Evolutionary conservation across 2,888 invertebrate species (phyloP).

Genomic region (Copidosoma aretas): DNA sequence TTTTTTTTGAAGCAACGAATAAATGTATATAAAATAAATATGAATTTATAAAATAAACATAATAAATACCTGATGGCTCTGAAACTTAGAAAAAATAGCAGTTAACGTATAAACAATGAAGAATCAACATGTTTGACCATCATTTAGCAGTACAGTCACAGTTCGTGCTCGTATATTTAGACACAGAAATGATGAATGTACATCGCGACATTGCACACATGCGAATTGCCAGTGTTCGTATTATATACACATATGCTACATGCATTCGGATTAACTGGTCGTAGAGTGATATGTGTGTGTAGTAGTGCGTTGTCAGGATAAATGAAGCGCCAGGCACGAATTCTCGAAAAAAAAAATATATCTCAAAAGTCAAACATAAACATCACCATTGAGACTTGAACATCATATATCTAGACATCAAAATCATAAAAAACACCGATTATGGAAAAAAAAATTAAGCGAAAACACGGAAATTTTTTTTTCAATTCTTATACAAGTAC

Average conservation of each 20-base stretch:
- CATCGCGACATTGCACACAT: slow-evolving; percentile 11
- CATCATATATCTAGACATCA: slow-evolving; percentile 16
- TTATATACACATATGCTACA: slow-evolving; percentile 6
- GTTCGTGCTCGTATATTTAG: background rate
- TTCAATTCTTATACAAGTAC: slow-evolving; percentile 14
- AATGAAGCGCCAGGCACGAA: slow-evolving; percentile 34
- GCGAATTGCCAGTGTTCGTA: slow-evolving; percentile 7
- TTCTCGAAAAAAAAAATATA: slow-evolving; percentile 24
- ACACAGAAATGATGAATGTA: slow-evolving; percentile 2
- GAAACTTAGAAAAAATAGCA: too few relatives aligned
- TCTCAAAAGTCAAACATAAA: background rate
- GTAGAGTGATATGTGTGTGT: background rate
- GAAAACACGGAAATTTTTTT: slow-evolving; percentile 14
- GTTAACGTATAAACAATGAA: background rate
- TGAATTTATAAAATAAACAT: too few relatives aligned
- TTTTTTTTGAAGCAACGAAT: too few relatives aligned
- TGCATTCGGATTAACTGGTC: slow-evolving; percentile 11
- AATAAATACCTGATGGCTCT: too few relatives aligned
- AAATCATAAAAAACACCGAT: slow-evolving; percentile 28
- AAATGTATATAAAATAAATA: too few relatives aligned
- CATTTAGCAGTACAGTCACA: slow-evolving; percentile 12
- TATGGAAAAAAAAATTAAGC: slow-evolving; percentile 8
- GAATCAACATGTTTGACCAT: background rate
- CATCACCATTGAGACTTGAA: slow-evolving; percentile 18
- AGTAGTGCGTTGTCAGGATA: slow-evolving; percentile 6